These are phyloP conservation scores for Lepidotrigona ventralis DNA, from an alignment of 1,140 invertebrate genomes.

Conservation along the genomic window DNA sequence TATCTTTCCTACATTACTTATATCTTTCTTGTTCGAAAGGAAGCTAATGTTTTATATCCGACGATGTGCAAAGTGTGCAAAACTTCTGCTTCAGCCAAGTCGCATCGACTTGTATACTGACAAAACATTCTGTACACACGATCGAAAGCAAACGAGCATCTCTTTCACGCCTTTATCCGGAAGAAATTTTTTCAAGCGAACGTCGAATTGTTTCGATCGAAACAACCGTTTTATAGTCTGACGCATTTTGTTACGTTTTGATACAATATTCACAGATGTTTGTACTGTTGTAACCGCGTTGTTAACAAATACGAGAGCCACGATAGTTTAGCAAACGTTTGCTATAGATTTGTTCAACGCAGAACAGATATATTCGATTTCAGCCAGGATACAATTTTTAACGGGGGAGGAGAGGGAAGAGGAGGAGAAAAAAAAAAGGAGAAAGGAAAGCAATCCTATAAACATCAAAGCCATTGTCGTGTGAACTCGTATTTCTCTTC, in stretches of 20 bases:
- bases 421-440: background rate
- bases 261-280: background rate
- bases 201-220: background rate
- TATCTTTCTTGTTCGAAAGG: too few species aligned
- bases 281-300: background rate
- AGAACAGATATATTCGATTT: constrained; percentile 1
- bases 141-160: background rate
- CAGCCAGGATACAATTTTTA: background rate
- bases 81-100: background rate
- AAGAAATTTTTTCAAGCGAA: background rate
- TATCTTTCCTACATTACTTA: too few species aligned
- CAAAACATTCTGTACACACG: background rate
- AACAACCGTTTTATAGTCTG: background rate
- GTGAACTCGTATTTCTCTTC: background rate
- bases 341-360: background rate
- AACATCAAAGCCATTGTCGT: background rate
- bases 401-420: background rate
- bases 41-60: background rate
- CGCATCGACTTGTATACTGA: background rate
- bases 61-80: background rate
- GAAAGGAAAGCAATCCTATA: background rate
- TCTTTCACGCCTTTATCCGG: background rate
- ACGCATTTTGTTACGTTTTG: background rate
- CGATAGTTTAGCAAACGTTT: background rate
- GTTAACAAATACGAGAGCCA: background rate